A percentile compares a stretch with the other conserved stretches of the same genome.
phyloP scores from a whole-genome alignment of 2,888 invertebrate species.

The Philaethria dido region DNA sequence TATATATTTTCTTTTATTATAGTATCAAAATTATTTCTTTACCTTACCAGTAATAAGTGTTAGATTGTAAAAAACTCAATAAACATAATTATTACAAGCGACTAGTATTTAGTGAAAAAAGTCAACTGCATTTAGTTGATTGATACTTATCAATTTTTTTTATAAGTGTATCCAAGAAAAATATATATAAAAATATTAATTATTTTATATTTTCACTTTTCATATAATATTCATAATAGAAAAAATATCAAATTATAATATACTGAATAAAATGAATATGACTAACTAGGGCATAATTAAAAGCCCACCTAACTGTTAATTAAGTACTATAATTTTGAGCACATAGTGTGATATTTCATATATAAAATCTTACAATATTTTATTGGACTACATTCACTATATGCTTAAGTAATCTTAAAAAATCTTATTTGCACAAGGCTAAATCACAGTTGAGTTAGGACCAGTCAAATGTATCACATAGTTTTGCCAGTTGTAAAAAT shows the following conservation, averaged over 20 bases:
- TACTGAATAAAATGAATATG: neutral
- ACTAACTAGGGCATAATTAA: neutral
- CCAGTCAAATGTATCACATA: constrained; percentile 48
- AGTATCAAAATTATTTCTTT: neutral
- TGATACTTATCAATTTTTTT: constrained; percentile 23
- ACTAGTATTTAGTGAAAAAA: constrained; percentile 72
- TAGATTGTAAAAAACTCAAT: constrained; percentile 39
- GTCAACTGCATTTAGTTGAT: constrained; percentile 36
- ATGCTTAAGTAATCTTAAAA: constrained; percentile 39
- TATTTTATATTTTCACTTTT: neutral
- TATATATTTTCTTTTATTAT: neutral
- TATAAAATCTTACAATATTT: constrained; percentile 26
- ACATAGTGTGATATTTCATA: constrained; percentile 44
- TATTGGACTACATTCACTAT: constrained; percentile 47
- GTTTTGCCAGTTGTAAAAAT: constrained; percentile 2
- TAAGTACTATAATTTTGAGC: constrained; percentile 61
- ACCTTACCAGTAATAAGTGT: constrained; percentile 16
- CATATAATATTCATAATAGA: neutral
- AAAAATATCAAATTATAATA: neutral
- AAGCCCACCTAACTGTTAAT: constrained; percentile 35
- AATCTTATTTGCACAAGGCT: constrained; percentile 55
- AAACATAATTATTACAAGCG: constrained; percentile 59
- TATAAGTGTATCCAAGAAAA: constrained; percentile 29
- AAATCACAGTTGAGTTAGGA: constrained; percentile 78
- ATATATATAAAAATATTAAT: constrained; percentile 32